Conservation (phyloP, 2,113 vertebrate species). For the Oryzias celebensis region DNA sequence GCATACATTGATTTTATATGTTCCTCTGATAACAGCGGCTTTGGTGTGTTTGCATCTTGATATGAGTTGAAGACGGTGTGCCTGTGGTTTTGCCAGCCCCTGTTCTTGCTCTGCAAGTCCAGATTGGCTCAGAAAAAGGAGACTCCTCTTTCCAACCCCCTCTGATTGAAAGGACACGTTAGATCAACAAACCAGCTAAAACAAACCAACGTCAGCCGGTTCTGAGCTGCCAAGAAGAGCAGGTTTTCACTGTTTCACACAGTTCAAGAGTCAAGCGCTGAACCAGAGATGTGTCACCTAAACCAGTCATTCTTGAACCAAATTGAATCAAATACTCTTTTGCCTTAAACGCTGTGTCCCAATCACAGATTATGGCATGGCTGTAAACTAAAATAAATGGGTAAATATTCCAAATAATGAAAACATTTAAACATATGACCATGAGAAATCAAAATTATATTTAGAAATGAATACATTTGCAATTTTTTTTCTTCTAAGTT, state of each 20-base stretch:
- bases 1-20: too few species aligned
- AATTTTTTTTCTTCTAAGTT: too few species aligned
- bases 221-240: conserved; percentile 32
- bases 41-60: neutral
- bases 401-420: too few species aligned
- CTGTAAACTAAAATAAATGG: too few species aligned
- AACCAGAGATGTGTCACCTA: conserved; percentile 7
- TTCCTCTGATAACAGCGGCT: too few species aligned
- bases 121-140: conserved; percentile 69
- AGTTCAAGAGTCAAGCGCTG: conserved; percentile 23
- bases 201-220: conserved; percentile 57
- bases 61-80: conserved; percentile 2
- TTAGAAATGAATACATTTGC: too few species aligned
- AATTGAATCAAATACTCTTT: neutral
- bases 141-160: conserved; percentile 62
- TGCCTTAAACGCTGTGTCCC: neutral
- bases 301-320: neutral
- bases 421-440: too few species aligned
- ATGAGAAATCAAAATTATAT: too few species aligned
- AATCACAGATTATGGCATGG: neutral
- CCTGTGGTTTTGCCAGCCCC: conserved; percentile 4
- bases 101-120: conserved; percentile 28
- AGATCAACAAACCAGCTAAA: conserved; percentile 55
- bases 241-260: conserved; percentile 5
- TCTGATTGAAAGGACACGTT: conserved; percentile 9